Evolutionary conservation across 2,113 vertebrate species (phyloP), one percentile per base, ranked within the genome.

Genomic region (Neogobius melanostomus): DNA sequence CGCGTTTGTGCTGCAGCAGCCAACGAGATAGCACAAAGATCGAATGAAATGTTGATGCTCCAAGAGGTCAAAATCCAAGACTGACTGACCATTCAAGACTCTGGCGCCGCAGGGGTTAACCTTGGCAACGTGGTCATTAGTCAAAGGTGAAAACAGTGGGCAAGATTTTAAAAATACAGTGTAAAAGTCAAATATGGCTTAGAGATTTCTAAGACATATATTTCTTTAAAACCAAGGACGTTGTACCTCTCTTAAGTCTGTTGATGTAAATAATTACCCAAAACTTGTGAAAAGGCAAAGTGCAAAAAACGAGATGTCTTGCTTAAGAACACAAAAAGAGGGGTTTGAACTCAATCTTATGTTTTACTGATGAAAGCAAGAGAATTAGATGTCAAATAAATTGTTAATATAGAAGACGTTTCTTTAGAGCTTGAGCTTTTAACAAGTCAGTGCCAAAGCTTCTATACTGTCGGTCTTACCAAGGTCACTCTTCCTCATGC

Each of bases 401-500:
- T 36, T 36, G 28, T 36, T 4, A 36, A 36, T 36, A 36, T 36
- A 36, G 28, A 36, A 36, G 28, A 36, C 28, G 28, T 82, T 87
- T 86, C 88, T 91, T 91, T 91, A 85, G 81, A 91, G 46, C 21
- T 21, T 21, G 21, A 21, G 21, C 21, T 21, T 21, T 21, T 21
- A 21, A 21, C 21, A 21, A 21, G 21, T 21, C 21, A 2, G 21
- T 21, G 21, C 21, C 21, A 21, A 21, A 21, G 21, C 46, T 47
- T 47, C 85, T 91, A 79, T 89, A 89, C 76, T 76, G 85, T 90
- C 85, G 86, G 15, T 14, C 49, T 14, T 11, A 36, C 12, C 12
- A 14, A 47, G 28, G 28, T 36, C 28, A 36, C 28, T 36, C 28
- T 36, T 36, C 28, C 28, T 36, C 28, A 36, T 36, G 28, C 28